Base-by-base conservation (phyloP, 2,888 invertebrate genomes). In the Napeogenes inachia region DNA sequence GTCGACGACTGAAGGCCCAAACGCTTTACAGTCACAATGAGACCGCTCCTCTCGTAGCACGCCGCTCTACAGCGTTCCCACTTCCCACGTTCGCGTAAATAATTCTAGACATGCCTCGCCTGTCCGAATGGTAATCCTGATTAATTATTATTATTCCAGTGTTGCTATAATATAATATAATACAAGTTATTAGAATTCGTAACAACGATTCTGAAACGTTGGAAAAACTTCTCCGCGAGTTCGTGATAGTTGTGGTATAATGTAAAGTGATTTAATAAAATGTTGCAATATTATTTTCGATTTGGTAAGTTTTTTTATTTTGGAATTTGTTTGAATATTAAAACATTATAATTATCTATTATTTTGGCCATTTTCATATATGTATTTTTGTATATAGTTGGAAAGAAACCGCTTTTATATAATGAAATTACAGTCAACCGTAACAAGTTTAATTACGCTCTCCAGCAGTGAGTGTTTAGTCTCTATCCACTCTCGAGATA, bases 41-140 rank as follows among this genome's bases (percentile, higher is more conserved):
- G 79, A 72, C 74, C 82, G 81, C 75, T 78, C 67, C 67, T 65
- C 71, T 73, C 70, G 77, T 68, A 76, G 73, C 82, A 81, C 85
- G 87, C 78, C 75, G 71, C 63, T 63, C 61, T 58, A 59, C 4
- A 57, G 61, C 71, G 66, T 71, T 68, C 62, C 46, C 64, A 45
- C 68, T 68, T 62, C 64, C 63, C 71, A 67, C 71, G 73, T 70
- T 56, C 72, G 74, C 79, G 79, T 75, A 75, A 78, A 77, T 77
- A 75, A 78, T 77, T 79, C 73, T 56, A 54, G 63, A 75, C 75
- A 79, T 75, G 76, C 75, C 57, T 57, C 68, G 72, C 64, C 68
- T 60, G 60, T 59, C 61, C 64, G 66, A 62, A 70, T 70, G 71
- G 72, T 76, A 78, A 80, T 80, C 77, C 77, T 71, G 72, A 83